Evolutionary conservation across 1,140 invertebrate species (phyloP).

Genomic region (Drosophila nasuta): DNA sequence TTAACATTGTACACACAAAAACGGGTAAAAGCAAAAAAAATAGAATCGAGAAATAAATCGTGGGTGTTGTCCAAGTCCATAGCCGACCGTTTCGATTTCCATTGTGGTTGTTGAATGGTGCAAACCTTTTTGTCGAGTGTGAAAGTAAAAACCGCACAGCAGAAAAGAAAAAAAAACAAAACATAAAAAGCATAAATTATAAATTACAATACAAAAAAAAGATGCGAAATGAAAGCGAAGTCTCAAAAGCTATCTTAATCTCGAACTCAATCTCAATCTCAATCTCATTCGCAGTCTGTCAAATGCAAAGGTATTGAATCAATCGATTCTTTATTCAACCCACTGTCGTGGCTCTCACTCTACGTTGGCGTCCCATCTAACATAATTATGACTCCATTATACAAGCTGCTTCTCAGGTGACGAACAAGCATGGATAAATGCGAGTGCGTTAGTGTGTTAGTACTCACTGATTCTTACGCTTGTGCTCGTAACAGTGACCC

Average conservation of each 20-base stretch:
- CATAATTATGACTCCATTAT: constrained; percentile 43
- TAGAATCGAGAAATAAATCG: constrained; percentile 4
- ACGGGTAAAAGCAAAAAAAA: neutral
- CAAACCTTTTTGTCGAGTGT: constrained; percentile 59
- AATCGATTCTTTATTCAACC: constrained; percentile 59
- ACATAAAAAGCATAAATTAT: constrained; percentile 64
- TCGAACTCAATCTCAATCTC: constrained; percentile 39
- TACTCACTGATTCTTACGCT: constrained; percentile 57
- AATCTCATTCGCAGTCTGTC: constrained; percentile 18
- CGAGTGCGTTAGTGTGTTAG: constrained; percentile 17
- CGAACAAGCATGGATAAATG: neutral
- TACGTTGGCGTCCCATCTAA: constrained; percentile 51
- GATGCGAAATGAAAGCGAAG: constrained; percentile 78
- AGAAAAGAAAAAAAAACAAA: too few species aligned
- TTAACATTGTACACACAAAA: constrained; percentile 44
- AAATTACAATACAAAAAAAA: constrained; percentile 67
- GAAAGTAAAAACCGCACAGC: constrained; percentile 60
- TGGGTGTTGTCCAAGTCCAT: constrained; percentile 19
- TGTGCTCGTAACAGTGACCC: constrained; percentile 75
- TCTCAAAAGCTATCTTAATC: too few species aligned
- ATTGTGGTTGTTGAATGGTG: constrained; percentile 24
- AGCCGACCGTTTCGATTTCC: constrained; percentile 11
- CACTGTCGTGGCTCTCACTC: constrained; percentile 31
- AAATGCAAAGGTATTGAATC: constrained; percentile 37
- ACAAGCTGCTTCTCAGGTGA: neutral